Percentiles rank a stretch among this genome's conserved stretches.
phyloP scores from a whole-genome alignment of 2,113 vertebrate genomes.

The Xiphias gladius region DNA sequence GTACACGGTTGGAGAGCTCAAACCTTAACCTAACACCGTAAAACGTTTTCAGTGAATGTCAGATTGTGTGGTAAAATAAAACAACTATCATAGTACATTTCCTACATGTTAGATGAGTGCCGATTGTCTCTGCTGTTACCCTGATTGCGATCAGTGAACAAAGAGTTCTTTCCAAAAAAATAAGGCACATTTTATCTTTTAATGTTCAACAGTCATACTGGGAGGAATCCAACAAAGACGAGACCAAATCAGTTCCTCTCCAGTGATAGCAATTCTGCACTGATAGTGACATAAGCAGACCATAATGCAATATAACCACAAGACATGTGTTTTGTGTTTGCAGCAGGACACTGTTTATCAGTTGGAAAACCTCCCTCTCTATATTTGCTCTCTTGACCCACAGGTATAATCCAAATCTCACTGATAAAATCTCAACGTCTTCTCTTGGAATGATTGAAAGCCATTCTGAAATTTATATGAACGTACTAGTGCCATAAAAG shows the following conservation, averaged over 20 bases:
- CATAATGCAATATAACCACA: slow-evolving; percentile 8
- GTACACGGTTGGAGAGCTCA: neutral
- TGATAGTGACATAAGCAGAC: neutral
- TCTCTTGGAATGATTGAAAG: slow-evolving; percentile 3
- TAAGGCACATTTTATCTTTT: neutral
- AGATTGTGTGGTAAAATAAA: neutral
- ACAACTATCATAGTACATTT: neutral
- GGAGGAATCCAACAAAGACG: neutral
- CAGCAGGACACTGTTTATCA: neutral
- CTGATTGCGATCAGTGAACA: neutral
- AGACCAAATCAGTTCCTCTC: neutral
- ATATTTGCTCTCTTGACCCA: neutral
- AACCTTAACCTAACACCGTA: neutral
- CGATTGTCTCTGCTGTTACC: neutral
- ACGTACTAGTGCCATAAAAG: neutral
- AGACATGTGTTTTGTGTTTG: slow-evolving; percentile 3
- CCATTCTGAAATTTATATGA: neutral
- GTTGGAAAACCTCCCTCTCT: neutral
- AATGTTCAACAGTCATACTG: neutral
- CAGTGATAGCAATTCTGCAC: neutral
- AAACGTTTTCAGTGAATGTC: neutral
- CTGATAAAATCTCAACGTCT: neutral
- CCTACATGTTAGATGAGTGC: neutral
- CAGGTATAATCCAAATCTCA: neutral
- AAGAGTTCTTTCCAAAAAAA: neutral